Evolutionary conservation across 2,113 vertebrate genomes (phyloP).

Genomic region (Alethe castanea): DNA sequence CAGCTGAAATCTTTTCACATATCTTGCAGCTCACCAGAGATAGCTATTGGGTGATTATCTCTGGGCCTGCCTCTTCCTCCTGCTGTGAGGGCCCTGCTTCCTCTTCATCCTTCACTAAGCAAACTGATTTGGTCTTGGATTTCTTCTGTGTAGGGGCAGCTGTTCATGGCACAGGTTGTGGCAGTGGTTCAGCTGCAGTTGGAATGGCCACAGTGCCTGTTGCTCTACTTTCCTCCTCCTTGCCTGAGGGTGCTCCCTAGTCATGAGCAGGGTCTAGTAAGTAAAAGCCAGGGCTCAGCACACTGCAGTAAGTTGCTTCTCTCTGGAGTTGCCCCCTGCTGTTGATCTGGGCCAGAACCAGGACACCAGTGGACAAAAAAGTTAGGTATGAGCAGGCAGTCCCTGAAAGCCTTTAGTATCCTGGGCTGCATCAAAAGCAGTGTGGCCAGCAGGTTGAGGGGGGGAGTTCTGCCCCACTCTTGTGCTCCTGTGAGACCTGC

Average conservation of each 20-base stretch:
- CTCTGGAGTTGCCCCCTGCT: not conserved
- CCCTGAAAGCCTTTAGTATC: not conserved
- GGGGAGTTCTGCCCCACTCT: not conserved
- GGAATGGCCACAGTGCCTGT: not conserved
- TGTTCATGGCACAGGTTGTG: not conserved
- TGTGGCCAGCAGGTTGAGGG: not conserved
- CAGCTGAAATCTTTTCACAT: accelerated
- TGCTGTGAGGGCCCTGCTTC: not conserved
- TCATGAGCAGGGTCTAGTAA: not conserved
- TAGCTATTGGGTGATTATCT: not conserved
- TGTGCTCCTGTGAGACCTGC: not conserved
- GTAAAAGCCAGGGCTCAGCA: not conserved
- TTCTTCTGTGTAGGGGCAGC: not conserved
- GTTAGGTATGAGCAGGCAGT: not conserved
- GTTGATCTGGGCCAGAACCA: not conserved
- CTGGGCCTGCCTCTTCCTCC: not conserved
- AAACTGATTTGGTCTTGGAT: not conserved
- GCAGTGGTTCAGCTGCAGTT: not conserved
- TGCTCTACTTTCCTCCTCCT: not conserved
- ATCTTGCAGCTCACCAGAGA: not conserved
- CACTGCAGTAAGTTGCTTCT: not conserved
- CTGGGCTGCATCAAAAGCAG: not conserved
- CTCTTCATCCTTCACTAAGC: not conserved
- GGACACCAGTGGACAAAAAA: not conserved
- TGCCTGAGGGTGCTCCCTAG: not conserved